Conservation (phyloP, 2,797 vertebrate species). For the Novumbra hubbsi region DNA sequence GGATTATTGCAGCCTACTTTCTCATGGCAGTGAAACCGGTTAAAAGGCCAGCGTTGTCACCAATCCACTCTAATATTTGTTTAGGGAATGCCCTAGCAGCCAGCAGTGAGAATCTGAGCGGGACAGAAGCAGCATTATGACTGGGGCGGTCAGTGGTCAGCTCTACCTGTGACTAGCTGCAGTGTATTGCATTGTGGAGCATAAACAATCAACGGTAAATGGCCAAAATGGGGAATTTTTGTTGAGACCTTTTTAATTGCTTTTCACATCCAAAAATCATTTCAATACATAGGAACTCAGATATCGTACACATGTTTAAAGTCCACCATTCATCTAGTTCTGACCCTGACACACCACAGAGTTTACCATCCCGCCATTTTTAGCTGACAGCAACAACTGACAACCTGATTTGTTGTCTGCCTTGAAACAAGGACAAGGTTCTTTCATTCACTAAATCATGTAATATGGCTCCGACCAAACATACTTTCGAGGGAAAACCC, state of each 20-base stretch:
- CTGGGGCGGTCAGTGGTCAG: neutral
- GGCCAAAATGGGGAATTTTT: neutral
- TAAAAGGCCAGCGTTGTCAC: slow-evolving; percentile 58
- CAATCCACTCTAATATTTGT: slow-evolving; percentile 52
- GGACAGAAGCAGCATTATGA: slow-evolving; percentile 56
- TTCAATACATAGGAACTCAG: neutral
- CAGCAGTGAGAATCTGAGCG: slow-evolving; percentile 40
- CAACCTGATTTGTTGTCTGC: slow-evolving; percentile 13
- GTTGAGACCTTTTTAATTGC: no score
- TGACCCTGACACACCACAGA: slow-evolving; percentile 5
- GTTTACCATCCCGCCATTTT: neutral
- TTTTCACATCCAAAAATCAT: neutral
- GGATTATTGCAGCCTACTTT: slow-evolving; percentile 30
- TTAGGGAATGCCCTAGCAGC: slow-evolving; percentile 49
- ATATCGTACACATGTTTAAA: neutral
- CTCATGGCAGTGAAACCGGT: slow-evolving; percentile 20
- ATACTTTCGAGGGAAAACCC: neutral
- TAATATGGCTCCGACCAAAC: neutral
- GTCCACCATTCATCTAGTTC: neutral
- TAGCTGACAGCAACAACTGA: slow-evolving; percentile 11
- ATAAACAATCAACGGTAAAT: slow-evolving; percentile 16
- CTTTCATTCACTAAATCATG: slow-evolving; percentile 7
- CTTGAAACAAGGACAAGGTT: slow-evolving; percentile 9
- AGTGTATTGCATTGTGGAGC: slow-evolving; percentile 26
- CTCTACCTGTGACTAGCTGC: slow-evolving; percentile 16